A percentile compares a stretch with the other conserved stretches of the same genome.
phyloP scores from a whole-genome alignment of 2,888 invertebrate genomes.

The Neoaliturus tenellus region DNA sequence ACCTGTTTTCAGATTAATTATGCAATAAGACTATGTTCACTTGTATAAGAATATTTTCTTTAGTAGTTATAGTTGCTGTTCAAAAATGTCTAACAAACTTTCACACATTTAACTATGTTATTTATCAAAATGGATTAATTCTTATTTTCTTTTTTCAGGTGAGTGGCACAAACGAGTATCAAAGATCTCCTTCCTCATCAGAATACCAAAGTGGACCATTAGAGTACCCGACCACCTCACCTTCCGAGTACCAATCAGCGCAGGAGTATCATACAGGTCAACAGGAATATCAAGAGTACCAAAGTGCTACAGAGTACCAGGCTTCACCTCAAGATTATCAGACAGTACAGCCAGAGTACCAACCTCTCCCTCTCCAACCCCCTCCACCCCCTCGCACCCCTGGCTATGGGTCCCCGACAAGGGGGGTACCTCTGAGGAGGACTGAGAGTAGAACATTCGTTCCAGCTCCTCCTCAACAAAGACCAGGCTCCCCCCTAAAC shows the following conservation, averaged over 20 bases:
- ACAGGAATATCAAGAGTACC: constrained; percentile 38
- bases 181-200: constrained; percentile 17
- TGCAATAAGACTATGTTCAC: too few species aligned
- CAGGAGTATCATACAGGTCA: constrained; percentile 32
- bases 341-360: constrained; percentile 46
- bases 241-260: constrained; percentile 6
- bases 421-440: constrained; percentile 55
- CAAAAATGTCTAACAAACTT: too few species aligned
- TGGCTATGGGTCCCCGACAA: constrained; percentile 43
- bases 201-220: constrained; percentile 13
- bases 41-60: too few species aligned
- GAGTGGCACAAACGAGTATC: constrained; percentile 44
- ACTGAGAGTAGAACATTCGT: constrained; percentile 57
- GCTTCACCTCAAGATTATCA: constrained; percentile 7
- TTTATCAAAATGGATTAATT: too few species aligned
- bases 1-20: too few species aligned
- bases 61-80: too few species aligned
- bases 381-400: constrained; percentile 18
- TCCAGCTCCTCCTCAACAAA: constrained; percentile 56
- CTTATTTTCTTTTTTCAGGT: constrained; percentile 52
- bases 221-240: constrained; percentile 1
- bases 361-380: neutral
- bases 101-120: too few species aligned
- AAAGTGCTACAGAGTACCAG: constrained; percentile 30
- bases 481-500: constrained; percentile 47